phyloP scores from a whole-genome alignment of 2,797 vertebrate genomes.

The Platyrinchus mystaceus region DNA sequence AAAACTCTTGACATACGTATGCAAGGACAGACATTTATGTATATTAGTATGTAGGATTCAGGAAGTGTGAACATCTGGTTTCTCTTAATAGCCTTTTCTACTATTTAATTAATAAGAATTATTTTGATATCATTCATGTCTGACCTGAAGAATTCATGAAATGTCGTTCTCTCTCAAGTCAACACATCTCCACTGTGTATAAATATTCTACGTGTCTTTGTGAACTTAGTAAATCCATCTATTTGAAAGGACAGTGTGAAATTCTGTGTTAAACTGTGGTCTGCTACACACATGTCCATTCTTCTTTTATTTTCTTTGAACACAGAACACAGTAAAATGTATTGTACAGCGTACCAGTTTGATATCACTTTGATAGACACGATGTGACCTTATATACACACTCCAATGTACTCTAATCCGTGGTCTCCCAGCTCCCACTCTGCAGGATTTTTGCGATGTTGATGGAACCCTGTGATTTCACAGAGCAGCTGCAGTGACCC shows the following conservation, averaged over 20 bases:
- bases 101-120: conserved; percentile 25
- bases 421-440: conserved; percentile 78
- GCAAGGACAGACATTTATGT: not conserved
- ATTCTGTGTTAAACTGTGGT: conserved; percentile 66
- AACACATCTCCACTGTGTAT: not conserved
- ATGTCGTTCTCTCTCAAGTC: conserved; percentile 1
- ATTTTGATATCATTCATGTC: conserved; percentile 9
- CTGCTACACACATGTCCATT: conserved; percentile 74
- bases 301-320: conserved; percentile 73
- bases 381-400: conserved; percentile 76
- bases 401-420: conserved; percentile 74
- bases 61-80: conserved; percentile 25
- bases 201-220: not conserved
- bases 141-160: conserved; percentile 11
- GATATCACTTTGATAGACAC: conserved; percentile 77
- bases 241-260: conserved; percentile 57
- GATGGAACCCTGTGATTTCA: conserved; percentile 79
- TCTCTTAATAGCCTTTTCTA: conserved; percentile 4
- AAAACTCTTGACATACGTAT: not conserved
- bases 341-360: conserved; percentile 70
- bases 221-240: conserved; percentile 57
- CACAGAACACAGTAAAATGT: conserved; percentile 72
- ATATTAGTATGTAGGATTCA: not conserved
- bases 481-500: conserved; percentile 78
- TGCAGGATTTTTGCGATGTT: conserved; percentile 80